Conservation (phyloP, 2,113 vertebrate species). For the Pollimyrus isidori region DNA sequence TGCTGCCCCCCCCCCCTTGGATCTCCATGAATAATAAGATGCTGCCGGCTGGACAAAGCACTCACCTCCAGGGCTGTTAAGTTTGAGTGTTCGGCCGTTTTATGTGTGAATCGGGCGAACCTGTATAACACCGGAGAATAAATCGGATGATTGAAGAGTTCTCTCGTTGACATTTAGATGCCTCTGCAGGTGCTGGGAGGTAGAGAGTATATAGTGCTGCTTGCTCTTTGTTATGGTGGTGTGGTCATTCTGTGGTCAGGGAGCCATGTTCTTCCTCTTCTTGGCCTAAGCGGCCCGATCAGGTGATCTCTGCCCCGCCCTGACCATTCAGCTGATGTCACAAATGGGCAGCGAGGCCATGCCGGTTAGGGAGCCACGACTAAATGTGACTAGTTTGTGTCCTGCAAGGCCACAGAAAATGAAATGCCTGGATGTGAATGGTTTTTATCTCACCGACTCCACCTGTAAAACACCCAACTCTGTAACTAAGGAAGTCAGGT, state of each 20-base stretch:
- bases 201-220: neutral
- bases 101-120: neutral
- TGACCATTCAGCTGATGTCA: neutral
- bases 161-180: neutral
- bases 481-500: neutral
- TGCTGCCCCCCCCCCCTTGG: neutral
- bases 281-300: neutral
- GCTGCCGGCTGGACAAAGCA: neutral
- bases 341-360: neutral
- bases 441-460: neutral
- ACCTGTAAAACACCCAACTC: neutral
- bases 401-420: neutral
- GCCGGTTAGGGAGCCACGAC: neutral
- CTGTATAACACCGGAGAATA: neutral
- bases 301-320: neutral
- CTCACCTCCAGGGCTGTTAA: neutral
- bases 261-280: neutral
- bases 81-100: neutral
- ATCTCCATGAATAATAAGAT: neutral
- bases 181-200: neutral
- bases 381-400: neutral
- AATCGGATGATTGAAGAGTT: neutral
- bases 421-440: neutral
- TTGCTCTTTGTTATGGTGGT: neutral
- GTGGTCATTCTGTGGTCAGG: neutral